phyloP scores from a whole-genome alignment of 2,113 vertebrate species.

The Odocoileus virginianus region DNA sequence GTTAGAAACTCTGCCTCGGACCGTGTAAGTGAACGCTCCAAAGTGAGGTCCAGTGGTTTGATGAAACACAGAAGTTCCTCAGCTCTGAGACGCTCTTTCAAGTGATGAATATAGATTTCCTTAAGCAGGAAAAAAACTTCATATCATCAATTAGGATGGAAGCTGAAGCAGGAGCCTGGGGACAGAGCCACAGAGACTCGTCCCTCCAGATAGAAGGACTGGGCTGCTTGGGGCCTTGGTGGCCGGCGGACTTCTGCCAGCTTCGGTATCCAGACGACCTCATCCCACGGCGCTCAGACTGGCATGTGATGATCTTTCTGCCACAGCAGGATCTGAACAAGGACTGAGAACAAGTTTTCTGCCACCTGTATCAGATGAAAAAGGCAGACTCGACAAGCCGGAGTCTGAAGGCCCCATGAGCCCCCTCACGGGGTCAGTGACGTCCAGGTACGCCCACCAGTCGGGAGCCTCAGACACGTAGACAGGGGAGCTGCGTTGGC shows the following conservation, averaged over 20 bases:
- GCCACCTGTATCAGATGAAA: slow-evolving; percentile 50
- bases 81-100: neutral
- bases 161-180: slow-evolving; percentile 6
- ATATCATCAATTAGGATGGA: neutral
- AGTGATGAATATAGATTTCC: neutral
- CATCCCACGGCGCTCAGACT: slow-evolving; percentile 50
- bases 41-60: neutral
- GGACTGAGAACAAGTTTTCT: slow-evolving; percentile 40
- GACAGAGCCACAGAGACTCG: neutral
- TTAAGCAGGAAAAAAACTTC: neutral
- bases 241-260: neutral
- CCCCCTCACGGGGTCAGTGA: slow-evolving; percentile 52
- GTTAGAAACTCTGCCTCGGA: neutral
- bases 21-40: accelerated
- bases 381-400: slow-evolving; percentile 23
- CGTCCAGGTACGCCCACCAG: slow-evolving; percentile 40
- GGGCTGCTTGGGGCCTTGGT: neutral
- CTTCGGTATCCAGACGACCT: slow-evolving; percentile 68
- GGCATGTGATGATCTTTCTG: slow-evolving; percentile 48
- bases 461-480: accelerated
- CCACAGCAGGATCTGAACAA: slow-evolving; percentile 55
- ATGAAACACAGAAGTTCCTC: neutral
- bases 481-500: neutral
- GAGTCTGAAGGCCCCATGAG: slow-evolving; percentile 24
- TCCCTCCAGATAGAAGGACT: accelerated